Conservation (phyloP, 1,140 invertebrate genomes). For the Anoplolepis gracilipes region DNA sequence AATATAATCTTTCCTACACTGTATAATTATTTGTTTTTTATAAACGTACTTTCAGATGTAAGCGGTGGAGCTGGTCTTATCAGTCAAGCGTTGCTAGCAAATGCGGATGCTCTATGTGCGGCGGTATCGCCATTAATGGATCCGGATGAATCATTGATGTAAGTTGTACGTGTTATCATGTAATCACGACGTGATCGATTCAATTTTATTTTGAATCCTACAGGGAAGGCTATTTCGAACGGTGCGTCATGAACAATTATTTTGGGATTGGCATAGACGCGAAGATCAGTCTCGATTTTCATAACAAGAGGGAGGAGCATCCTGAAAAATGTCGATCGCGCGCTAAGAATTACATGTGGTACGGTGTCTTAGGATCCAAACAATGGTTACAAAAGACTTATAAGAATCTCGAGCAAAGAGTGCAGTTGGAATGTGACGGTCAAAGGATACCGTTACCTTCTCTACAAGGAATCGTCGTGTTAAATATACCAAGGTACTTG, state of each 20-base stretch:
- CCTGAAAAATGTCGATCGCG: constrained; percentile 98
- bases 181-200: background rate
- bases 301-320: constrained; percentile 98
- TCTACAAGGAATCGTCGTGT: constrained; percentile 97
- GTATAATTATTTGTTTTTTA: constrained; percentile 22
- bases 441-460: constrained; percentile 96
- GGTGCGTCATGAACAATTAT: constrained; percentile 99
- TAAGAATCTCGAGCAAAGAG: constrained; percentile 98
- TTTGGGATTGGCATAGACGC: constrained; percentile 99
- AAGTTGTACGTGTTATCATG: constrained; percentile 74
- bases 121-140: constrained; percentile 97
- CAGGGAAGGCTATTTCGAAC: constrained; percentile 96
- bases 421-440: constrained; percentile 97
- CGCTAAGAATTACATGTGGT: constrained; percentile 99
- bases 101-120: constrained; percentile 98
- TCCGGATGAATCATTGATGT: constrained; percentile 94
- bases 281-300: constrained; percentile 99
- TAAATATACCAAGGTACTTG: constrained; percentile 96
- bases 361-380: constrained; percentile 97
- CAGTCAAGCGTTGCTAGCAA: constrained; percentile 96
- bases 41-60: constrained; percentile 85
- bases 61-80: constrained; percentile 91
- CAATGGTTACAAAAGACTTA: constrained; percentile 96
- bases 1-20: background rate
- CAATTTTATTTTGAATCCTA: constrained; percentile 13